Conservation (phyloP, 2,113 vertebrate genomes). For the Mus spicilegus region DNA sequence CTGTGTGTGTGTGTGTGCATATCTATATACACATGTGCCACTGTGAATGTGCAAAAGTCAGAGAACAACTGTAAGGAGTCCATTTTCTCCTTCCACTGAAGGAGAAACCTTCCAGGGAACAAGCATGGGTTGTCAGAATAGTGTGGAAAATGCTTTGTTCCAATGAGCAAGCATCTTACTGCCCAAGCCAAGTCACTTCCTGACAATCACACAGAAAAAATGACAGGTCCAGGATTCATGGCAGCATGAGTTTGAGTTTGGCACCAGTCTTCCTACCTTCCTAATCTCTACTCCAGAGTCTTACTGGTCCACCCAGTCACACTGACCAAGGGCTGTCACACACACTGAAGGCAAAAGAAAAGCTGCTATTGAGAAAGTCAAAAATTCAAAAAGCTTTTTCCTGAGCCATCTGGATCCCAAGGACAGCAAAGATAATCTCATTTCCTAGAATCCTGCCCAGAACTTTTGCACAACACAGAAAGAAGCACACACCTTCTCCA, state of each 20-base stretch:
- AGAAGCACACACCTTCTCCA: background rate
- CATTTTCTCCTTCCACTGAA: background rate
- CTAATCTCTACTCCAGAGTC: background rate
- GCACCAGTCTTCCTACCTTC: background rate
- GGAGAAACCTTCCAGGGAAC: background rate
- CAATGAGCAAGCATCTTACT: background rate
- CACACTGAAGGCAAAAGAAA: background rate
- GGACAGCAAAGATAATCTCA: background rate
- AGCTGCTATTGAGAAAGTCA: background rate
- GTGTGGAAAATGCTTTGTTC: background rate
- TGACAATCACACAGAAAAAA: background rate
- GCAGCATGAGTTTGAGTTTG: background rate
- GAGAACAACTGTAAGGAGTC: background rate
- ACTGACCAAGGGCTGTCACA: background rate
- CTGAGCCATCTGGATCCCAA: background rate
- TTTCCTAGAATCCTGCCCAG: background rate
- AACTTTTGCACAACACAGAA: background rate
- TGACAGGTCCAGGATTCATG: background rate
- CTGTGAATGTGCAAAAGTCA: background rate
- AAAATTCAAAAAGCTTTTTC: conserved; percentile 42
- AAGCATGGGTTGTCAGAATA: background rate
- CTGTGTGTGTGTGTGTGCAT: background rate
- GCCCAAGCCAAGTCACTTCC: conserved; percentile 15
- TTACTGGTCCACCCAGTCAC: background rate
- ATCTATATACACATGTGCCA: background rate